Evolutionary conservation across 1,140 invertebrate genomes (phyloP).

Genomic region (Drosophila insularis): DNA sequence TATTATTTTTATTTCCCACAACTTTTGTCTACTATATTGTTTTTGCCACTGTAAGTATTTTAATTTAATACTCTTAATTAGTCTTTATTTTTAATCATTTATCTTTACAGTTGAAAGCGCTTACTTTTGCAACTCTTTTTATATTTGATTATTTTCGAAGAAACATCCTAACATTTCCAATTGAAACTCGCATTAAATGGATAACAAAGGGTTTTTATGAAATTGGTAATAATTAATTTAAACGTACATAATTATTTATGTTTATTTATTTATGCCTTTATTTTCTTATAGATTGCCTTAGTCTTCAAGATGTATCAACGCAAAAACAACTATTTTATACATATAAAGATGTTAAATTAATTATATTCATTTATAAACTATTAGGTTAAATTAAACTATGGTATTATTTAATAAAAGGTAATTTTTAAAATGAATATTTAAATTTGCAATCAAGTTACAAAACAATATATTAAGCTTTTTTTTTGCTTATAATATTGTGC

Average conservation of each 20-base stretch:
- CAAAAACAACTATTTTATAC: slow-evolving; percentile 28
- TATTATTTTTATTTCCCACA: slow-evolving; percentile 77
- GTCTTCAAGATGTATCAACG: slow-evolving; percentile 38
- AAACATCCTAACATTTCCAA: slow-evolving; percentile 82
- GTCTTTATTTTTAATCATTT: background rate
- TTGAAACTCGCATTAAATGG: slow-evolving; percentile 79
- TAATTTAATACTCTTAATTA: background rate
- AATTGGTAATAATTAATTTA: slow-evolving; percentile 40
- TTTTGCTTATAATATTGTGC: no score
- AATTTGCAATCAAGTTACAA: no score
- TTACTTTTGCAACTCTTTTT: slow-evolving; percentile 49
- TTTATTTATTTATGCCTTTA: background rate
- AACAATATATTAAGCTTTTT: no score
- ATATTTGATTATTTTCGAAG: slow-evolving; percentile 58
- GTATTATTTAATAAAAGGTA: no score
- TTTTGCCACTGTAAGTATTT: slow-evolving; percentile 70
- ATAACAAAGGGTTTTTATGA: slow-evolving; percentile 48
- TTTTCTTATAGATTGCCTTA: slow-evolving; percentile 43
- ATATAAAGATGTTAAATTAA: slow-evolving; percentile 30
- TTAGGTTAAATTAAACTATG: slow-evolving; percentile 19
- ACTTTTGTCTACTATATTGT: slow-evolving; percentile 77
- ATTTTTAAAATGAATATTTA: no score
- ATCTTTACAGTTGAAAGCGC: slow-evolving; percentile 49
- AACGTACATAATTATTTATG: no score
- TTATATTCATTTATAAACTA: slow-evolving; percentile 54